A percentile compares a stretch with the other conserved stretches of the same genome.
phyloP scores from a whole-genome alignment of 2,888 invertebrate genomes.

The Sesamia inferens region DNA sequence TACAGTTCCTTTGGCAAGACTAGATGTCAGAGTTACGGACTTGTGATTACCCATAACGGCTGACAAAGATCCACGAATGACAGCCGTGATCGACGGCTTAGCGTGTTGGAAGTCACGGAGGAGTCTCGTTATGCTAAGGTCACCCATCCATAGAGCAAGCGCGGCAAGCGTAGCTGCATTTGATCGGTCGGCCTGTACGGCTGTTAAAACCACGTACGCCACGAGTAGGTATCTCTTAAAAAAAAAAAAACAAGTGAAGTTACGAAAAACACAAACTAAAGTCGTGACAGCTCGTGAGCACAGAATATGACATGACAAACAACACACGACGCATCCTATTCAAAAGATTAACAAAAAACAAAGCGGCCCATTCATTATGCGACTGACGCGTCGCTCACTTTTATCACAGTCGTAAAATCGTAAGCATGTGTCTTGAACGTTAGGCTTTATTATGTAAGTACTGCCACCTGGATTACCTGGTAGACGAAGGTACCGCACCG shows the following conservation, averaged over 20 bases:
- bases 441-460: conserved; percentile 35
- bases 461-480: conserved; percentile 52
- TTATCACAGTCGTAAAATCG: conserved; percentile 64
- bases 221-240: too few species aligned
- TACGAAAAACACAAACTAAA: conserved; percentile 25
- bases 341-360: conserved; percentile 61
- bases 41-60: too few species aligned
- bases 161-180: too few species aligned
- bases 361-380: conserved; percentile 61
- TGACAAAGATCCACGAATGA: too few species aligned
- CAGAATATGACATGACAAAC: conserved; percentile 48
- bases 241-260: conserved; percentile 7
- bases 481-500: conserved; percentile 16
- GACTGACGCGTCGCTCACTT: conserved; percentile 46
- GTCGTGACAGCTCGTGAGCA: conserved; percentile 49
- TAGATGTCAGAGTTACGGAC: too few species aligned
- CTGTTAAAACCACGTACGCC: too few species aligned
- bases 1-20: too few species aligned
- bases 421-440: conserved; percentile 42
- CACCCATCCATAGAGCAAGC: too few species aligned
- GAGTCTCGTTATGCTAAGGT: too few species aligned
- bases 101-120: too few species aligned
- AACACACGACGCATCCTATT: conserved; percentile 52
- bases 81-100: too few species aligned
- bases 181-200: too few species aligned